phyloP scores from a whole-genome alignment of 2,888 invertebrate species.

The Odiellus spinosus region DNA sequence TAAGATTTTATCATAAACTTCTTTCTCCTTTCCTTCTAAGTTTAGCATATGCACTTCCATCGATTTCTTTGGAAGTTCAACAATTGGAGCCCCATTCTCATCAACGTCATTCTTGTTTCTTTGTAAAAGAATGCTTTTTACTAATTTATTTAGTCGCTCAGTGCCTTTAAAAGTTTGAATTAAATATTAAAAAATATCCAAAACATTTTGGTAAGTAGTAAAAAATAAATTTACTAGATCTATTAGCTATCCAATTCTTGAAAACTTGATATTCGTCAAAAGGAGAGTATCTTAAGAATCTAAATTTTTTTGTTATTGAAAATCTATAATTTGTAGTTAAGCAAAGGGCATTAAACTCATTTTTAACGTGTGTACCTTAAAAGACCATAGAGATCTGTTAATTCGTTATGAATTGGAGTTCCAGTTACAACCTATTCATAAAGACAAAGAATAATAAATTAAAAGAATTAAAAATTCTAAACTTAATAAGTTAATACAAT shows the following conservation, averaged over 20 bases:
- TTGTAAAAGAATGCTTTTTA: conserved; percentile 67
- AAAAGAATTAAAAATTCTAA: too few relatives aligned
- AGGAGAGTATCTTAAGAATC: conserved; percentile 69
- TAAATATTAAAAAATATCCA: conserved; percentile 3
- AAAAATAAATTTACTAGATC: conserved; percentile 44
- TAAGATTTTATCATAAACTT: conserved; percentile 55
- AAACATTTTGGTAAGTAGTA: background rate
- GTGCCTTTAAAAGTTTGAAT: conserved; percentile 31
- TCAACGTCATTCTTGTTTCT: conserved; percentile 70
- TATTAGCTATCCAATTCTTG: conserved; percentile 83
- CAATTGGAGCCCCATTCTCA: conserved; percentile 37
- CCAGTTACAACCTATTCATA: conserved; percentile 84
- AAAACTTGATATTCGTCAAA: conserved; percentile 79
- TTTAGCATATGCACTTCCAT: conserved; percentile 30
- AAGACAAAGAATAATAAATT: too few relatives aligned
- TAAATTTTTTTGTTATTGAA: conserved; percentile 16
- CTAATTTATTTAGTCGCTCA: conserved; percentile 61
- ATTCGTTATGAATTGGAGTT: conserved; percentile 88
- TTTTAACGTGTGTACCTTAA: conserved; percentile 24
- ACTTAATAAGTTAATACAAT: too few relatives aligned
- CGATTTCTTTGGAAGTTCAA: conserved; percentile 50
- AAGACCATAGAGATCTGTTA: conserved; percentile 43
- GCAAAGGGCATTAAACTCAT: background rate
- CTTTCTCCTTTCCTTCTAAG: conserved; percentile 28
- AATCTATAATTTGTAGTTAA: background rate